Base-by-base conservation (phyloP, 1,140 invertebrate genomes). In the Chironomus striatipennis region DNA sequence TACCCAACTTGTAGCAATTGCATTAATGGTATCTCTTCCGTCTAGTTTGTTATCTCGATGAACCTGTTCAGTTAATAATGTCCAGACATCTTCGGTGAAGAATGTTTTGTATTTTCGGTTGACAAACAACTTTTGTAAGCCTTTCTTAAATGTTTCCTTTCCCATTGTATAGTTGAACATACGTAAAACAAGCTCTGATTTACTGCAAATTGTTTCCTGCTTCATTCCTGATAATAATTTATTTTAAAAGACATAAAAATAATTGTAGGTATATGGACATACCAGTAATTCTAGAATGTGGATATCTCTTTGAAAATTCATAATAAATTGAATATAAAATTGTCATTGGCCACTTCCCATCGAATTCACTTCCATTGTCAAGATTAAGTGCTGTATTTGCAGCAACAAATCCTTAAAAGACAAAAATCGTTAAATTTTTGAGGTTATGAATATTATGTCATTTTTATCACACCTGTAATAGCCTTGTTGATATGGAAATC, bases 131-230 rank as follows among this genome's bases (percentile, higher is more conserved):
- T 85, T 88, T 76, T 87, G 86, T 47, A 97, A 79, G 12, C 91
- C 93, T 76, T 86, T 86, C 77, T 87, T 89, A 81, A 98, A 97
- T 0, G 90, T 90, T 5, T 87, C 83, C 73, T 89, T 87, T 5
- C 93, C 92, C 7, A 98, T 84, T 5, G 94, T 95, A 77, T 91
- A 90, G 78, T 94, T 91, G 79, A 98, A 89, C 95, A 98, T 98
- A 64, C 95, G 85, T 78, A 98, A 92, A 9, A 98, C 85, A n/a
- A 95, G 85, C 76, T 94, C 93, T n/a, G 91, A 90, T 82, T 91
- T 90, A 8, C 87, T 87, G 34, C 86, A 88, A 5, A 85, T 85
- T 0, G 88, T 89, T 78, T 91, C 89, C 77, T 90, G 87, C 78
- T 90, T 90, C 81, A 91, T 90, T 47, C 88, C 24, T 34, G 24